phyloP scores from a whole-genome alignment of 2,113 vertebrate species.

The Oostethus manadensis region DNA sequence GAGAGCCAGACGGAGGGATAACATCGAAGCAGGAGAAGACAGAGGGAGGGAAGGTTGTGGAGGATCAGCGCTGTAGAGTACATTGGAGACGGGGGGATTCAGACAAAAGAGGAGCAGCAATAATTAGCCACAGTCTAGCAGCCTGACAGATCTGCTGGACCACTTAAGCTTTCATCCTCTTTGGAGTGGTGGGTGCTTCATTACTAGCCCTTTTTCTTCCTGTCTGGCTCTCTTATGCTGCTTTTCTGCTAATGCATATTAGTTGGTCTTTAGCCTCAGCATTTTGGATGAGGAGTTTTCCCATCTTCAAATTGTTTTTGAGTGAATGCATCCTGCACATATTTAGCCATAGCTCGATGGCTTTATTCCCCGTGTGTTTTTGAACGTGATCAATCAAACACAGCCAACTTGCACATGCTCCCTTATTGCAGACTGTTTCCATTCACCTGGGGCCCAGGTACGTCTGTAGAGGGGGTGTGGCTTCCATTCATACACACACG shows the following conservation, averaged over 20 bases:
- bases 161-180: slow-evolving; percentile 60
- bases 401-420: background rate
- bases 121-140: slow-evolving; percentile 69
- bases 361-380: background rate
- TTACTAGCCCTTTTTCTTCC: slow-evolving; percentile 48
- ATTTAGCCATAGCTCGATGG: background rate
- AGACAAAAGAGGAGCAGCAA: slow-evolving; percentile 51
- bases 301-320: slow-evolving; percentile 8
- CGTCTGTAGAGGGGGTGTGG: too few species aligned
- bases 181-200: slow-evolving; percentile 56
- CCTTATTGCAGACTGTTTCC: slow-evolving; percentile 7
- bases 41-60: slow-evolving; percentile 13
- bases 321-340: background rate
- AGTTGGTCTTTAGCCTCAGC: slow-evolving; percentile 34
- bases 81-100: slow-evolving; percentile 45
- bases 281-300: slow-evolving; percentile 29
- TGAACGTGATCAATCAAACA: background rate
- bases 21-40: slow-evolving; percentile 16
- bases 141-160: slow-evolving; percentile 63
- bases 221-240: background rate
- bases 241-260: slow-evolving; percentile 30
- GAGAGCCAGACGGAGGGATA: slow-evolving; percentile 47
- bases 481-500: slow-evolving; percentile 21
- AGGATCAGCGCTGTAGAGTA: slow-evolving; percentile 29
- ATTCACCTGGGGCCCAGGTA: slow-evolving; percentile 6